Base-by-base conservation (phyloP, 2,888 invertebrate genomes). In the Podotricha telesiphe region DNA sequence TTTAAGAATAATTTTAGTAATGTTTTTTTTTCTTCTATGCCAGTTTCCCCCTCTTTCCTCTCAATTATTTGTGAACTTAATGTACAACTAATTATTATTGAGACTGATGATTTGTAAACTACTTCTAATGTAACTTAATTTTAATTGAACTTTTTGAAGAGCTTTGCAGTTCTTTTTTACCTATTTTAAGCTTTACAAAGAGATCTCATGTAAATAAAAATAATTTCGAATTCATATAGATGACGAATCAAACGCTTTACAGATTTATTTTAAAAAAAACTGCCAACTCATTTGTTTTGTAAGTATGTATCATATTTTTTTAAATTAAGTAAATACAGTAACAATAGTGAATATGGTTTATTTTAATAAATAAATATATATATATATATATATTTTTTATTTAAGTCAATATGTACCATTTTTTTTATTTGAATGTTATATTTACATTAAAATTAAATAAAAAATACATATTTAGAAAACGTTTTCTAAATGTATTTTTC, bases 21-120 rank as follows among this genome's bases (percentile, higher is more conserved):
- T 28, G 6, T 28, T 28, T 28, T 28, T 28, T 28, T 2, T 28
- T n/a, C n/a, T 28, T 4, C 28, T 28, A 4, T 28, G 28, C 28
- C 28, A 28, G 6, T 28, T 28, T 28, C 28, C 28, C 28, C 28
- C 28, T 4, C 28, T 28, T 28, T 28, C 28, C 28, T 28, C 28
- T 28, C 2, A 28, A 42, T 28, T 55, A 42, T 55, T 55, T 50
- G 8, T 45, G 42, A 55, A 55, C 55, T 65, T 55, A 55, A 55
- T 19, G 7, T 1, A 22, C 22, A 45, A 61, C 50, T 56, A 59
- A 53, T 58, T 66, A 63, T 56, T 51, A 15, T 58, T 63, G 69
- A 74, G 74, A 74, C 74, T 74, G 74, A 73, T 65, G 67, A 69
- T 72, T 73, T 72, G 22, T 71, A 69, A 71, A 68, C 67, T 71